Evolutionary conservation across 2,888 invertebrate genomes (phyloP), one percentile per base, ranked within the genome.

Genomic region (Mimas tiliae): DNA sequence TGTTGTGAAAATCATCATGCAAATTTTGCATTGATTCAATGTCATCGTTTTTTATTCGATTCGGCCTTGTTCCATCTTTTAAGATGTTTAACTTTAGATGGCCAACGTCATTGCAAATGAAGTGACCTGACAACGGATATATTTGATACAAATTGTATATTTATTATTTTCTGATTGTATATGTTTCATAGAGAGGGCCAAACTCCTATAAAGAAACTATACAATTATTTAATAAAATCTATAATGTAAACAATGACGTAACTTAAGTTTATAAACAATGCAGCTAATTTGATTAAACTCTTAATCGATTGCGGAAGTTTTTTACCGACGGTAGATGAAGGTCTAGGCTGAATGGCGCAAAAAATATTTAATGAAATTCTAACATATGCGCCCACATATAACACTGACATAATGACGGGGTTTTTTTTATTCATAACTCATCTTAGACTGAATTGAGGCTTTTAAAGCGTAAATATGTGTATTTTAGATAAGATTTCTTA

Each of bases 311-410:
- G 38, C 65, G 65, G 65, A 65, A 65, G 58, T 38, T 65, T 65
- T 65, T 48, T 19, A 53, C 55, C 16, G 33, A 47, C 47, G 47
- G 55, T 45, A 34, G 55, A 19, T 55, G 63, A 66, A 66, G 66
- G 66, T 66, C 66, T 66, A 66, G 66, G 66, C 66, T 52, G 63
- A 47, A 51, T 65, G 33, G n/a, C 55, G 64, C 66, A 74, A 74
- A 71, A 72, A 72, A 69, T 38, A 65, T 63, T 69, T 66, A 68
- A 69, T 68, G 65, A 65, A 63, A 58, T 52, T 45, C 53, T 63
- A 66, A 63, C 62, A 52, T 52, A 58, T 55, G 66, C 66, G 64
- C 68, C 68, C 52, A 65, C 68, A 19, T 51, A n/a, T 38, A 38
- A 52, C 58, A 65, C 47, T 64, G 53, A 47, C 21, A 58, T 58